Percentiles rank a stretch among this genome's conserved stretches.
phyloP scores from a whole-genome alignment of 1,140 invertebrate genomes.

The Streblospio benedicti region DNA sequence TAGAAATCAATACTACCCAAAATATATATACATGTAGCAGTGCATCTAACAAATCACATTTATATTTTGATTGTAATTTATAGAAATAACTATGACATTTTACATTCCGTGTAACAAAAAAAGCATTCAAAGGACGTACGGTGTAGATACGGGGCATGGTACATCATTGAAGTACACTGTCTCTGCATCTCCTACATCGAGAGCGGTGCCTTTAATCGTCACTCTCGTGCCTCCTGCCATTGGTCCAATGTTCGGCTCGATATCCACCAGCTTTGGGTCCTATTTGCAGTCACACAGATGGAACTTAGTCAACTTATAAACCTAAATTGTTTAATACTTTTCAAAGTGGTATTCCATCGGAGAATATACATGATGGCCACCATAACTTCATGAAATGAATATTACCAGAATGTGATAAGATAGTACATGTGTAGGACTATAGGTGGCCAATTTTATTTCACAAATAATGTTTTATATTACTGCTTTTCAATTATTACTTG shows the following conservation, averaged over 20 bases:
- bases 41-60: not conserved
- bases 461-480: no score
- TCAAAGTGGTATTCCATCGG: not conserved
- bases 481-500: no score
- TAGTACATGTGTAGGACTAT: not conserved
- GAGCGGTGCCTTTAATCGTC: constrained; percentile 80
- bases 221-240: constrained; percentile 87
- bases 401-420: no score
- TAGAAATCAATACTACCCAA: not conserved
- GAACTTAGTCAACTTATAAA: no score
- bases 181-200: constrained; percentile 90
- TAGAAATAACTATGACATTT: not conserved
- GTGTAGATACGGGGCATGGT: constrained; percentile 61
- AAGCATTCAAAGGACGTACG: not conserved
- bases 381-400: not conserved
- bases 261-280: constrained; percentile 56
- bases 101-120: not conserved
- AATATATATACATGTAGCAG: not conserved
- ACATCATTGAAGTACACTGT: constrained; percentile 75
- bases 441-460: not conserved
- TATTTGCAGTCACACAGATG: no score
- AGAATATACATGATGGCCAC: not conserved
- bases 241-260: constrained; percentile 79
- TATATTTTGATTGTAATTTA: not conserved
- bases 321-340: not conserved